Conservation (phyloP, 2,888 invertebrate species). For the Cephus pygmeus region DNA sequence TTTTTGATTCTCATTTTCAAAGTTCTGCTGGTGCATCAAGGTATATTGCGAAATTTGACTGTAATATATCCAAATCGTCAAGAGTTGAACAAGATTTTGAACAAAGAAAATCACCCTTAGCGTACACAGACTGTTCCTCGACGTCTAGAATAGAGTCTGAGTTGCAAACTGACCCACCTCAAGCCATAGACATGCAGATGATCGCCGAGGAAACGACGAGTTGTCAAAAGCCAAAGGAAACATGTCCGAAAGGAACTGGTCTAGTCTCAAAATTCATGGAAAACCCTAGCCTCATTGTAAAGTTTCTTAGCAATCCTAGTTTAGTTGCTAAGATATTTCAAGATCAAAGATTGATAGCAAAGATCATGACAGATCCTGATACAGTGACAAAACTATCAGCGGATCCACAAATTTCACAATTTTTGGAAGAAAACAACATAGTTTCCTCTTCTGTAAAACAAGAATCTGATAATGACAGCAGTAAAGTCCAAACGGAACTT, state of each 20-base stretch:
- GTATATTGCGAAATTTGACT: conserved; percentile 1
- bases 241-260: conserved; percentile 31
- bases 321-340: conserved; percentile 48
- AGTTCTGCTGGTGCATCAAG: not conserved
- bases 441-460: conserved; percentile 12
- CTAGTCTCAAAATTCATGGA: conserved; percentile 37
- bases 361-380: conserved; percentile 48
- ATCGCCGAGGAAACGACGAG: conserved; percentile 28
- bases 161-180: not conserved
- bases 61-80: not conserved
- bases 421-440: conserved; percentile 40
- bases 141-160: not conserved
- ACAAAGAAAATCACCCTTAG: not conserved
- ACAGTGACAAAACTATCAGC: conserved; percentile 42
- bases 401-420: conserved; percentile 53
- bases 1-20: not conserved
- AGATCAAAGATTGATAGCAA: conserved; percentile 47
- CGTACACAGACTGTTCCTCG: not conserved
- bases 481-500: conserved; percentile 11
- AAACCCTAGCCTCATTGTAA: conserved; percentile 37
- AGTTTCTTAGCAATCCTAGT: conserved; percentile 46
- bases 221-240: conserved; percentile 41
- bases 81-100: not conserved
- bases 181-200: conserved; percentile 21
- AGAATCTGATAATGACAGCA: conserved; percentile 14